Conservation (phyloP, 2,888 invertebrate species). For the Pandemis cinnamomeana region DNA sequence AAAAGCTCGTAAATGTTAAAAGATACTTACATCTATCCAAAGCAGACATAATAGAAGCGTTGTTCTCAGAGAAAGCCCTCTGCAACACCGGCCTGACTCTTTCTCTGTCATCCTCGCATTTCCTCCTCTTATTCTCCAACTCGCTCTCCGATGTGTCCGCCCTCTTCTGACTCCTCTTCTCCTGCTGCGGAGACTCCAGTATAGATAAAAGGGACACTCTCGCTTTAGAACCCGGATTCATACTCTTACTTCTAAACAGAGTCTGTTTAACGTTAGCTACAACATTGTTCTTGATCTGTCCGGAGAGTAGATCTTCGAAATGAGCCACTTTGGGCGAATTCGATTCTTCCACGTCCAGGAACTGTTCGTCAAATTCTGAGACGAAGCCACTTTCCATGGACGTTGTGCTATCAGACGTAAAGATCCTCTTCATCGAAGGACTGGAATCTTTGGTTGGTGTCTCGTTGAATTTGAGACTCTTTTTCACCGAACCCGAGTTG, state of each 20-base stretch:
- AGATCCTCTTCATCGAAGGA: conserved; percentile 60
- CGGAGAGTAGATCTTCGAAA: conserved; percentile 69
- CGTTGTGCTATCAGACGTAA: conserved; percentile 69
- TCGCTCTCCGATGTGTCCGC: conserved; percentile 82
- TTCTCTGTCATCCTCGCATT: conserved; percentile 51
- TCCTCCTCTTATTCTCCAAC: conserved; percentile 69
- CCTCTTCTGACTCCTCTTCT: conserved; percentile 82
- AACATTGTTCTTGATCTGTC: conserved; percentile 66
- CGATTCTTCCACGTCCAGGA: conserved; percentile 73
- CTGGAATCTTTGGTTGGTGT: conserved; percentile 64
- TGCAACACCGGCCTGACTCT: conserved; percentile 75
- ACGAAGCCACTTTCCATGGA: conserved; percentile 79
- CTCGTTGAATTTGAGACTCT: conserved; percentile 71
- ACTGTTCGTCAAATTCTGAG: conserved; percentile 77
- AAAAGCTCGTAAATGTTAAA: no score
- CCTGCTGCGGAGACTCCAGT: conserved; percentile 60
- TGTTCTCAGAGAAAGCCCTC: conserved; percentile 90
- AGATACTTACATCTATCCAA: conserved; percentile 84
- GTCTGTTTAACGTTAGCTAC: conserved; percentile 54
- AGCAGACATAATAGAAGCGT: conserved; percentile 90
- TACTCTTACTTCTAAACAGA: conserved; percentile 67
- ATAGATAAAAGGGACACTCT: conserved; percentile 64
- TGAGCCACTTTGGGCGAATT: conserved; percentile 75
- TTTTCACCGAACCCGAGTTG: conserved; percentile 64
- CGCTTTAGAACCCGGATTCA: conserved; percentile 64